Percentiles rank a stretch among this genome's conserved stretches.
phyloP scores from a whole-genome alignment of 2,888 invertebrate species.

The Calliphora vomitoria region DNA sequence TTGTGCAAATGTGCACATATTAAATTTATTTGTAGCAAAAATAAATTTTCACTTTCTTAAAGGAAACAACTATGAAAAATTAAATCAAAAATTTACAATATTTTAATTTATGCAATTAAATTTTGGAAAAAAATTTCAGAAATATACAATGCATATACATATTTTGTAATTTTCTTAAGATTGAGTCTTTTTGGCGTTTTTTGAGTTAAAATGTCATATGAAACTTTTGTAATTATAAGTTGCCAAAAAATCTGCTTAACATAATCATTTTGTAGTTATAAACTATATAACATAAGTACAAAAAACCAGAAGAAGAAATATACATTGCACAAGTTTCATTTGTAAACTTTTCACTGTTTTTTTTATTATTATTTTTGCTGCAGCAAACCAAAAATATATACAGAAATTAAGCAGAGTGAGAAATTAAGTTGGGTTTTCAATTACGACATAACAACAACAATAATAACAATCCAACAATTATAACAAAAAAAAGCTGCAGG shows the following conservation, averaged over 20 bases:
- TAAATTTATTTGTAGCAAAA: not conserved
- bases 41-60: not conserved
- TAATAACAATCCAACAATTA: conserved; percentile 57
- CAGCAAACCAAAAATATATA: conserved; percentile 12
- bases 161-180: conserved; percentile 41
- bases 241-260: conserved; percentile 82
- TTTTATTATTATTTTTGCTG: conserved; percentile 23
- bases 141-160: not conserved
- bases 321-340: conserved; percentile 67
- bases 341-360: conserved; percentile 62
- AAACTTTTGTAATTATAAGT: conserved; percentile 83
- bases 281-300: not conserved
- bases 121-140: not conserved
- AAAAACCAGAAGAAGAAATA: not conserved
- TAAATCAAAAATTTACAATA: not conserved
- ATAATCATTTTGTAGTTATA: conserved; percentile 76
- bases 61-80: not conserved
- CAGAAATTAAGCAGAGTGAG: conserved; percentile 76
- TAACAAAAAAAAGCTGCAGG: conserved; percentile 54
- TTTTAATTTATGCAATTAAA: conserved; percentile 26
- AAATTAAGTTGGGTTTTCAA: conserved; percentile 83
- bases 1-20: not conserved
- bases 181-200: conserved; percentile 32
- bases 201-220: conserved; percentile 72
- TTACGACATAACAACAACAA: conserved; percentile 76